Evolutionary conservation across 2,888 invertebrate genomes (phyloP), one percentile per base, ranked within the genome.

Genomic region (Andrena dorsata): DNA sequence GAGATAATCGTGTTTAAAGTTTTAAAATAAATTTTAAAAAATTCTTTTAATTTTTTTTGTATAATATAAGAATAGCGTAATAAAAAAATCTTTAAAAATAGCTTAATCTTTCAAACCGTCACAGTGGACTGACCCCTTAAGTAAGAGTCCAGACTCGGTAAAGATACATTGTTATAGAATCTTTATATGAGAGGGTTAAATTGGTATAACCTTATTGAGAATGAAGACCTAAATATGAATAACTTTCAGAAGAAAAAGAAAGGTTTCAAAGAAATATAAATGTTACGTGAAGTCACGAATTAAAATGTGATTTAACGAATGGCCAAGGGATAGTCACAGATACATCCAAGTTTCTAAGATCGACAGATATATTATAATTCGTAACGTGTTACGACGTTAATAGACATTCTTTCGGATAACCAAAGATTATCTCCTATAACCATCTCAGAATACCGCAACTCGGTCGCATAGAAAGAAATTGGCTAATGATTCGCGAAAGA

Each of bases 371-470:
- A 75, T 82, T 86, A 81, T 79, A 41, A 41, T 41, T 41, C 41
- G 16, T 41, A 84, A 81, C 58, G 60, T 82, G 84, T 79, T 72
- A 75, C 78, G 63, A 70, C 20, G 41, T 85, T 82, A 75, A 84
- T 88, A 88, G 85, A 82, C 87, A 86, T 86, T 90, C 86, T 89
- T 90, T 70, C 56, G 88, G 90, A 84, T 85, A 86, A 90, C 88
- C 90, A 91, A 90, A 91, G 89, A 91, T 87, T 88, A 88, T 87
- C 86, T 83, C 60, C 84, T 82, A 83, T 70, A 83, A 83, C 30
- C 51, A 82, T 66, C 65, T 76, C 82, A 76, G 75, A 88, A 66
- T 80, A 80, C 73, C 74, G 79, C 61, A 87, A 86, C 72, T 78
- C 65, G 64, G 79, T 56, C 74, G 30, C 72, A n/a, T 26, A 26